A percentile compares a stretch with the other conserved stretches of the same genome.
These are phyloP conservation scores for Drosophila leontia DNA, from an alignment of 1,140 invertebrate genomes.

Conservation along the genomic window DNA sequence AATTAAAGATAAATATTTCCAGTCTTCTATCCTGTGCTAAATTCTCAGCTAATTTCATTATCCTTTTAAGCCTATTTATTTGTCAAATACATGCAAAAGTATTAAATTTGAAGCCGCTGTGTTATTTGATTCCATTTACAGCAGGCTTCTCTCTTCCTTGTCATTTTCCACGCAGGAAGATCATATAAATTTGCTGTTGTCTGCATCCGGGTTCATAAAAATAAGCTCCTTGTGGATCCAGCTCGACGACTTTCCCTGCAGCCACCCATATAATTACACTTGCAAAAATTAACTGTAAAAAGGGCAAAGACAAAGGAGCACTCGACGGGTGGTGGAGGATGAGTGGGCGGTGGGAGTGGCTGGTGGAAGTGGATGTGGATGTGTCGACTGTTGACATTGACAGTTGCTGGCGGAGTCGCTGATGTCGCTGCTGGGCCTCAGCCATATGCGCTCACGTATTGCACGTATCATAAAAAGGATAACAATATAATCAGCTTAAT, in stretches of 20 bases:
- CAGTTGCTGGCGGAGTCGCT: slow-evolving; percentile 27
- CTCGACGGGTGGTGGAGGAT: slow-evolving; percentile 1
- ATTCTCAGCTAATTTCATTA: background rate
- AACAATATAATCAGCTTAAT: slow-evolving; percentile 85
- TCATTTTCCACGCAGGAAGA: slow-evolving; percentile 26
- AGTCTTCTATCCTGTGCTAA: background rate
- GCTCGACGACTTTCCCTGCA: slow-evolving; percentile 35
- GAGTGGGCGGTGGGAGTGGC: background rate
- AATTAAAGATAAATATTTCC: background rate
- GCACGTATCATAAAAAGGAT: slow-evolving; percentile 85
- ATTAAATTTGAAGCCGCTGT: background rate
- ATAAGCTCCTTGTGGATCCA: slow-evolving; percentile 54
- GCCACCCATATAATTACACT: slow-evolving; percentile 75
- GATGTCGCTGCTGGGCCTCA: slow-evolving; percentile 40
- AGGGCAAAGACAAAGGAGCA: slow-evolving; percentile 28
- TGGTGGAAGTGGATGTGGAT: slow-evolving; percentile 1
- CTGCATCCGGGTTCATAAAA: slow-evolving; percentile 66
- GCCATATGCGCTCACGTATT: slow-evolving; percentile 82
- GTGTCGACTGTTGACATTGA: slow-evolving; percentile 49
- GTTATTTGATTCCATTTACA: background rate
- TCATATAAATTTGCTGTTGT: slow-evolving; percentile 42
- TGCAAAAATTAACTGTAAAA: slow-evolving; percentile 69
- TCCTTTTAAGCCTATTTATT: background rate
- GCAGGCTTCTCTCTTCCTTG: background rate
- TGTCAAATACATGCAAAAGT: background rate